Percentiles rank a stretch among this genome's conserved stretches.
Conservation (phyloP, 2,888 invertebrate species). For the Epsilonema sp. region DNA sequence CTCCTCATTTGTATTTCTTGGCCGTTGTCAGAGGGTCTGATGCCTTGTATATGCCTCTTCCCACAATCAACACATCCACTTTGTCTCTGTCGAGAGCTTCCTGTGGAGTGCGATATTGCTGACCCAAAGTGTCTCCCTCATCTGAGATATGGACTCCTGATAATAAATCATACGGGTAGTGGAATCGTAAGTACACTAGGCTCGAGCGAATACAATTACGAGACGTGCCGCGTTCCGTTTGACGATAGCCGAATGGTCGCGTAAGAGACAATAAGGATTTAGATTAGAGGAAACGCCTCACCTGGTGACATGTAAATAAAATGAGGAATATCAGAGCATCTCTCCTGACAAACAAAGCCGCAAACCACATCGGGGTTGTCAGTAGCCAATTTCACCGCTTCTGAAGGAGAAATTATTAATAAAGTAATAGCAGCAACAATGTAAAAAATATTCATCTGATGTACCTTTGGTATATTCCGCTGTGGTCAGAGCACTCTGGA, state of each 20-base stretch:
- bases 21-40: slow-evolving; percentile 46
- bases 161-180: slow-evolving; percentile 5
- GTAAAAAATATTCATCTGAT: no score
- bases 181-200: no score
- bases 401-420: slow-evolving; percentile 20
- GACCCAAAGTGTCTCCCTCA: slow-evolving; percentile 54
- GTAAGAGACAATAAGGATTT: no score
- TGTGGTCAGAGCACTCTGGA: no score
- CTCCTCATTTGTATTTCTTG: slow-evolving; percentile 48
- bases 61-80: slow-evolving; percentile 82
- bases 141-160: slow-evolving; percentile 52
- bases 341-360: slow-evolving; percentile 71
- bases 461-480: no score
- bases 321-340: slow-evolving; percentile 47
- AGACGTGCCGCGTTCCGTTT: no score
- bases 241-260: no score
- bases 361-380: slow-evolving; percentile 52
- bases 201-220: no score
- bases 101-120: slow-evolving; percentile 63
- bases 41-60: slow-evolving; percentile 52
- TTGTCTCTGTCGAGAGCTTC: slow-evolving; percentile 55
- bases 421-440: no score
- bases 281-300: no score
- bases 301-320: slow-evolving; percentile 69
- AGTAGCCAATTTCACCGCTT: slow-evolving; percentile 51